Conservation (phyloP, 2,797 vertebrate genomes). For the Arrhamphus sclerolepis region DNA sequence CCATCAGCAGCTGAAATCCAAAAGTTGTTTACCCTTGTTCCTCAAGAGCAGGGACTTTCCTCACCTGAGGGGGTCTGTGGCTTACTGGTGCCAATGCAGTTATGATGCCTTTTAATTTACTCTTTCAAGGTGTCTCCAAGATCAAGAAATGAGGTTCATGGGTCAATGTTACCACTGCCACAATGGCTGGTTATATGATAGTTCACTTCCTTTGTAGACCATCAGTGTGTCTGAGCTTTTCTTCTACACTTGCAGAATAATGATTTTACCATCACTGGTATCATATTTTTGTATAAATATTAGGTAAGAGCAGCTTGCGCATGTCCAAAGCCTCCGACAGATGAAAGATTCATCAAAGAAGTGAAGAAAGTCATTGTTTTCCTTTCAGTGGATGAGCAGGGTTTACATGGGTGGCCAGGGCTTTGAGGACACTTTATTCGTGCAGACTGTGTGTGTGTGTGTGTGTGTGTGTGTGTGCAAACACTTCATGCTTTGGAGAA, state of each 20-base stretch:
- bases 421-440: slow-evolving; percentile 12
- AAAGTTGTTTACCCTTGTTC: slow-evolving; percentile 46
- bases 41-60: slow-evolving; percentile 63
- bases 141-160: slow-evolving; percentile 35
- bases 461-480: too few relatives aligned
- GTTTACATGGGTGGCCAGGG: slow-evolving; percentile 53
- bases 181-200: too few relatives aligned
- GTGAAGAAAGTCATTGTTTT: slow-evolving; percentile 35
- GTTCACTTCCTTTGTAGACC: too few relatives aligned
- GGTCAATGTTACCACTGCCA: slow-evolving; percentile 19
- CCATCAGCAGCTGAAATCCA: slow-evolving; percentile 42
- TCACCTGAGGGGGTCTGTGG: slow-evolving; percentile 52
- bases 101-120: slow-evolving; percentile 45
- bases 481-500: too few relatives aligned
- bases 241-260: slow-evolving; percentile 5
- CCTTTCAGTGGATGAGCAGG: slow-evolving; percentile 26
- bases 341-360: slow-evolving; percentile 43
- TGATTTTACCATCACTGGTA: slow-evolving; percentile 45
- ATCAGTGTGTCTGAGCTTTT: too few relatives aligned
- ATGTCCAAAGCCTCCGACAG: slow-evolving; percentile 31
- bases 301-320: slow-evolving; percentile 25
- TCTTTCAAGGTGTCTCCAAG: slow-evolving; percentile 41
- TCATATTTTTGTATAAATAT: slow-evolving; percentile 53
- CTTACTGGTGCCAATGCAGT: slow-evolving; percentile 33
- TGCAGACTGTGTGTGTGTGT: slow-evolving; percentile 2